Evolutionary conservation across 2,797 vertebrate genomes (phyloP).

Genomic region (Geotrypetes seraphini): DNA sequence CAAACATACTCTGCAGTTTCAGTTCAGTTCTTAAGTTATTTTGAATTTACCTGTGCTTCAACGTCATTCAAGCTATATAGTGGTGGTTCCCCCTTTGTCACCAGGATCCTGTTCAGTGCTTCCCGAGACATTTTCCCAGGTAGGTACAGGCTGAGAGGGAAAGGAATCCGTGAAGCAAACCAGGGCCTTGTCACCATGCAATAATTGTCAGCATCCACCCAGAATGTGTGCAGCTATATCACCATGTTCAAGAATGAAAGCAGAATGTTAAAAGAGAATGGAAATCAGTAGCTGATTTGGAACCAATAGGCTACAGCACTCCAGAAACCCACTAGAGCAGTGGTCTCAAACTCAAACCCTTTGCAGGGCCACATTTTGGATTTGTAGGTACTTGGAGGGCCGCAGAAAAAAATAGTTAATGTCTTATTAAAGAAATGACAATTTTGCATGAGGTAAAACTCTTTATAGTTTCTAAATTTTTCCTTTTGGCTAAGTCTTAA

Average conservation of each 20-base stretch:
- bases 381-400: too few relatives aligned
- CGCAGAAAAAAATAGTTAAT: too few relatives aligned
- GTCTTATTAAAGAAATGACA: too few relatives aligned
- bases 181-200: slow-evolving; percentile 83
- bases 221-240: slow-evolving; percentile 89
- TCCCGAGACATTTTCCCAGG: slow-evolving; percentile 71
- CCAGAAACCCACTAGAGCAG: too few relatives aligned
- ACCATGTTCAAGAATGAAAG: slow-evolving; percentile 7
- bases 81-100: slow-evolving; percentile 79
- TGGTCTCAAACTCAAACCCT: too few relatives aligned
- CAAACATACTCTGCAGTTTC: neutral
- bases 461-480: too few relatives aligned
- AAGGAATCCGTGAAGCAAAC: slow-evolving; percentile 88
- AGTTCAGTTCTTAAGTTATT: too few relatives aligned
- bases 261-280: neutral
- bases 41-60: slow-evolving; percentile 74
- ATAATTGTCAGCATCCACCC: slow-evolving; percentile 94
- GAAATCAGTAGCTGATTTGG: too few relatives aligned
- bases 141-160: slow-evolving; percentile 80
- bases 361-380: too few relatives aligned
- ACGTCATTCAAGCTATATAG: slow-evolving; percentile 77
- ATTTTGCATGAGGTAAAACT: too few relatives aligned
- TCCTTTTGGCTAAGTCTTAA: too few relatives aligned
- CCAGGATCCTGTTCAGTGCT: slow-evolving; percentile 78
- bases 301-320: too few relatives aligned